Base-by-base conservation (phyloP, 64 coral and sea anemone species). In the Acropora yongei region DNA sequence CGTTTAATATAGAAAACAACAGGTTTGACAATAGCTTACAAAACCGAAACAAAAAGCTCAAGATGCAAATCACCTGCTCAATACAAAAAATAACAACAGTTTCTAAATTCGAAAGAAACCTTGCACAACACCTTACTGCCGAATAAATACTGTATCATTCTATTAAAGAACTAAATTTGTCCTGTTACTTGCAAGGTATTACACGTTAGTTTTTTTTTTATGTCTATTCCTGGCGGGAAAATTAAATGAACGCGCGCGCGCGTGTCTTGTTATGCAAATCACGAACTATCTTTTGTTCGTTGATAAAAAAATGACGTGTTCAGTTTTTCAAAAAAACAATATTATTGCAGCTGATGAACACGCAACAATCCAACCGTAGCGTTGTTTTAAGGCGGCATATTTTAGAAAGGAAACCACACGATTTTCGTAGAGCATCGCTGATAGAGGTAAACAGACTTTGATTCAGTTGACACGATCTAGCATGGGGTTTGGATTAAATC, bases 401-500 rank as follows among this genome's bases (percentile, higher is more conserved):
- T 67, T 55, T 55, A 63, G 44, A 4, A 49, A 19, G 72, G 20
- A 69, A 85, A 48, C 4, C 42, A 69, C 43, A 20, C 63, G 10
- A 45, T 85, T 72, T 85, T 85, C 30, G 16, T 20, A 19, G 44
- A 20, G 16, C 48, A 9, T 6, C 44, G 44, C 41, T 65, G 13
- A 41, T 30, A 17, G 65, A 43, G 63, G 82, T 85, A 85, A 72
- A 85, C 82, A 5, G 50, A 45, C 17, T 18, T 71, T 4, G 39
- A 85, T 44, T 71, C 17, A 85, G 18, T 85, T 39, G 65, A 85
- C 43, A 9, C 14, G 50, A 79, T 20, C 83, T 6, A 73, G 14
- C 43, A 99, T 99, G 97, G 97, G 97, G 53, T 99, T 89, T 48
- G 94, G 91, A 11, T 68, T 99, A 4, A 82, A 94, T 75, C 78